Base-by-base conservation (phyloP, 2,888 invertebrate species). In the Philaethria dido region DNA sequence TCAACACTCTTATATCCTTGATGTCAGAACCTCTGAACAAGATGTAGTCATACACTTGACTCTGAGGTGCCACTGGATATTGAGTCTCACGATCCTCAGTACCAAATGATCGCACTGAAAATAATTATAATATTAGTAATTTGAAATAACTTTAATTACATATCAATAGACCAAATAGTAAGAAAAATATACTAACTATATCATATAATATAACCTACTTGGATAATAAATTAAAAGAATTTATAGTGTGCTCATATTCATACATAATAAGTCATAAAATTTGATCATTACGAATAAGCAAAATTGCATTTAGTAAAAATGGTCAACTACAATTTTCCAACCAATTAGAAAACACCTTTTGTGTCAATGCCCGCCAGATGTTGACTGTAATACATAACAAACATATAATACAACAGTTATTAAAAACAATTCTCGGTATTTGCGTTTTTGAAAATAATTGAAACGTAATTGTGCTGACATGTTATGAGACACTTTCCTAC, bases 41-140 rank as follows among this genome's bases (percentile, higher is more conserved):
- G 81, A 99, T 99, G 91, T 99, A 99, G 86, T 99, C 99, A 88
- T 99, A 99, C 64, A 99, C 97, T 89, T 99, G 99, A 92, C 98
- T 98, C 87, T 99, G 97, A 20, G 99, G 98, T 62, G 99, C 97
- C 66, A 99, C 98, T 71, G 98, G 98, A 84, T 96, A 97, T 83
- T 98, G 97, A 5, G 99, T 97, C 79, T 98, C 98, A 57, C 99
- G 94, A 85, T 99, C 99, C 92, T 99, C 99, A 45, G 99, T 99
- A 65, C 99, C 99, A 94, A 99, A 99, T 11, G 99, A 99, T 77
- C 98, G 96, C 74, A 99, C 99, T 99, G 93, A 66, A 94, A 92
- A 83, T 71, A 76, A 73, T 77, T 11, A 2, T 25, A 73, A 74
- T 69, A 69, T 69, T 45, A 70, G n/a, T 16, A 36, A n/a, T 5